A percentile compares a stretch with the other conserved stretches of the same genome.
Conservation (phyloP, 2,888 invertebrate genomes). For the Leptura quadrifasciata region DNA sequence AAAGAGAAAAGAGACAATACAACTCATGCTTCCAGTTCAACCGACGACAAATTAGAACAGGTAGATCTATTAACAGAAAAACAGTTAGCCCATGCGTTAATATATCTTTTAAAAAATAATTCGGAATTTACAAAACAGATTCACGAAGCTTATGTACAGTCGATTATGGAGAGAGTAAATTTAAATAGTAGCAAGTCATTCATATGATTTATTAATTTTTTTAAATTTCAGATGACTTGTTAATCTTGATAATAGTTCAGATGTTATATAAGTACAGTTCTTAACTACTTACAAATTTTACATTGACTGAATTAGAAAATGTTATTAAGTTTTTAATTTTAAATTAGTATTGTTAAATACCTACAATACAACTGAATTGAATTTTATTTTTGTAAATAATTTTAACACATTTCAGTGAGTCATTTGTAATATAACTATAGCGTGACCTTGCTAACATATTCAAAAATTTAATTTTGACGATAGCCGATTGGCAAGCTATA, state of each 20-base stretch:
- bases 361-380: constrained; percentile 12
- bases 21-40: constrained; percentile 24
- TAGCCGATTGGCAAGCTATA: neutral
- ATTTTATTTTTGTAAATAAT: constrained; percentile 37
- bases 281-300: constrained; percentile 11
- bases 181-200: constrained; percentile 39
- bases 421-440: constrained; percentile 15
- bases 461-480: neutral
- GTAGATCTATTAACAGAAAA: constrained; percentile 88
- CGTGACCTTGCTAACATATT: neutral
- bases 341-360: neutral
- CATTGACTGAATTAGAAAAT: constrained; percentile 30
- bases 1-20: constrained; percentile 45
- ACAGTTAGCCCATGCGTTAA: constrained; percentile 92
- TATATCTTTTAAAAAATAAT: constrained; percentile 90
- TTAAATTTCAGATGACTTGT: constrained; percentile 16
- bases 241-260: neutral
- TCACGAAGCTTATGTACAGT: constrained; percentile 94
- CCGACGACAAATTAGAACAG: constrained; percentile 55
- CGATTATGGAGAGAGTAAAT: constrained; percentile 80
- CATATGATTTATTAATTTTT: constrained; percentile 22
- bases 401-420: constrained; percentile 16
- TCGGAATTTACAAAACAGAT: constrained; percentile 91
- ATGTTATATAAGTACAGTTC: constrained; percentile 10
- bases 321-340: constrained; percentile 22